phyloP scores from a whole-genome alignment of 2,888 invertebrate species.

The Trissolcus brochymenae region DNA sequence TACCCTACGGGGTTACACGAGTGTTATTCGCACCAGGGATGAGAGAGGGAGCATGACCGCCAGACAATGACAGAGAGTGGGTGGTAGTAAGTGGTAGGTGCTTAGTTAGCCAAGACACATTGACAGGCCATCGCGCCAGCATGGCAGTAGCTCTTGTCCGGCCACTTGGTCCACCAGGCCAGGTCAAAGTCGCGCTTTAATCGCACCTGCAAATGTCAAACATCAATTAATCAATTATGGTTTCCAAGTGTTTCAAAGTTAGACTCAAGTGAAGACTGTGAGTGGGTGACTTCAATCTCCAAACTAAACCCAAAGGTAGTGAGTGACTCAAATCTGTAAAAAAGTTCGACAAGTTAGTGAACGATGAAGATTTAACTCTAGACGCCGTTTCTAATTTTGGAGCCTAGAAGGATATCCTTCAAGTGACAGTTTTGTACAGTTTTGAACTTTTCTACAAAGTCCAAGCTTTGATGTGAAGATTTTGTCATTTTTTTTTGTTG shows the following conservation, averaged over 20 bases:
- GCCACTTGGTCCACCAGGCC: conserved; percentile 18
- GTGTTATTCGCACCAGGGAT: conserved; percentile 66
- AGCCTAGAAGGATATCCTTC: too few species aligned
- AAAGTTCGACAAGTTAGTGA: too few species aligned
- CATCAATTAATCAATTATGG: conserved; percentile 53
- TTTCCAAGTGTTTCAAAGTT: conserved; percentile 61
- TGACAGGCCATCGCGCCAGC: conserved; percentile 69
- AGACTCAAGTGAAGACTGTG: conserved; percentile 56
- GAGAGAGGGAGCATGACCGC: conserved; percentile 60
- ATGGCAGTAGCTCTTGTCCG: conserved; percentile 62
- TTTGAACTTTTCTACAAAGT: too few species aligned
- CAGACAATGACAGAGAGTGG: conserved; percentile 62
- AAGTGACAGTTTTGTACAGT: too few species aligned
- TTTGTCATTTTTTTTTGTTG: too few species aligned
- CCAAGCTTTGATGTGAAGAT: too few species aligned
- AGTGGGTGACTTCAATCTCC: too few species aligned
- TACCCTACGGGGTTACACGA: conserved; percentile 56
- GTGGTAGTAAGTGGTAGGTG: conserved; percentile 69
- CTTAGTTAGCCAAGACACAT: conserved; percentile 71
- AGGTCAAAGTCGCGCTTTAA: background rate
- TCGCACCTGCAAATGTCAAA: background rate
- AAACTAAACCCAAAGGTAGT: too few species aligned
- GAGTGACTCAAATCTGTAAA: too few species aligned
- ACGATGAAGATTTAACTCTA: too few species aligned
- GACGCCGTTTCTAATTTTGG: too few species aligned